Evolutionary conservation across 2,888 invertebrate species (phyloP), one percentile per base, ranked within the genome.

Genomic region (Sesia bembeciformis): DNA sequence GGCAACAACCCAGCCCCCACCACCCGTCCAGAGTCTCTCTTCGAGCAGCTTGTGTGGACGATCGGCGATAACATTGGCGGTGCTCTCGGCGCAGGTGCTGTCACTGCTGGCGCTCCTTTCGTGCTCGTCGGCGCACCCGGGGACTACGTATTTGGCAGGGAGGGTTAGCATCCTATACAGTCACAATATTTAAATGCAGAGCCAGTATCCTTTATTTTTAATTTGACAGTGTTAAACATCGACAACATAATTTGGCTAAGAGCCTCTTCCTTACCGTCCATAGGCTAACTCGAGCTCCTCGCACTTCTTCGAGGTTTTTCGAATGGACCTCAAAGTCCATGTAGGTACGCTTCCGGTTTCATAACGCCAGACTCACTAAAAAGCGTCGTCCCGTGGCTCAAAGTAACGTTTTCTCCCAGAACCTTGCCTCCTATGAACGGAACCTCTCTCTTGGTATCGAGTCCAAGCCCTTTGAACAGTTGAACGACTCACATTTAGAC

Each of bases 61-160:
- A 76, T 88, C 6, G 76, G 82, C 3, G 87, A 84, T 49, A 59
- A 50, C 7, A 50, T 61, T 54, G 85, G 80, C 40, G 82, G 84
- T 6, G 72, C 70, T 51, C 60, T 51, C 67, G 74, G 61, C 58
- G 65, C 74, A 55, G 84, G 81, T 65, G 72, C 79, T 5, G 72
- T 77, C 58, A 74, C 81, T 0, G 82, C 81, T 39, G 86, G 86
- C 4, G 78, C 84, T 46, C 88, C 88, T 53, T 81, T 89, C 66
- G 85, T 89, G 60, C 72, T 90, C 0, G 83, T 90, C 7, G 87
- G 89, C 0, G 81, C 88, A 40, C 89, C 89, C 3, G 88, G 88
- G 0, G 90, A 89, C 71, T 87, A 90, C 59, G 86, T 89, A 4
- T 81, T 90, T 56, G 88, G 89, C 1, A 87, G 88, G 0, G 90